Percentiles rank a stretch among this genome's conserved stretches.
Evolutionary conservation across 2,888 invertebrate species (phyloP).

Genomic region (Xanthia icteritia): DNA sequence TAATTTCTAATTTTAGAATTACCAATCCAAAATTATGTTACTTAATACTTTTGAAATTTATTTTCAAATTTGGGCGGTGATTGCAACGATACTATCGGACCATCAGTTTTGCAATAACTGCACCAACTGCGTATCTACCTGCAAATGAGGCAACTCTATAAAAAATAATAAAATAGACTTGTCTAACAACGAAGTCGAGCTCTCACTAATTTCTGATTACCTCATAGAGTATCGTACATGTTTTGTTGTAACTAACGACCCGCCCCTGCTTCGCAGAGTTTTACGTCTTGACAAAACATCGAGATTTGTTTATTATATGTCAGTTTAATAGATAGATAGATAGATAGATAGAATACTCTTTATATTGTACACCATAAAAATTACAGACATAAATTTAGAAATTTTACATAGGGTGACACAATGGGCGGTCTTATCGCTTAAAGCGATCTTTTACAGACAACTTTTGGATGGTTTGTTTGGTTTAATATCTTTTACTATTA

Average conservation of each 20-base stretch:
- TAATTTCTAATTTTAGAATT: not conserved
- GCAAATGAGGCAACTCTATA: too few relatives aligned
- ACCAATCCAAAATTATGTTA: not conserved
- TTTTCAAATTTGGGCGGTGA: not conserved
- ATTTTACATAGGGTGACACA: too few relatives aligned
- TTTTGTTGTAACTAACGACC: not conserved
- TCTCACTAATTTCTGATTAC: not conserved
- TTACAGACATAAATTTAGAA: too few relatives aligned
- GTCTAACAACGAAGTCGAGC: not conserved
- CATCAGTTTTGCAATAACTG: not conserved
- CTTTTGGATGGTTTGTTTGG: too few relatives aligned
- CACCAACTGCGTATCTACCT: not conserved
- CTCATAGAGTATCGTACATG: not conserved
- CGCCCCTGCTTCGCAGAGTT: not conserved
- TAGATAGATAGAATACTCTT: too few relatives aligned
- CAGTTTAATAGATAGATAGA: too few relatives aligned
- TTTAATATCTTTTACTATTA: too few relatives aligned
- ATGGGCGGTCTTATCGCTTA: too few relatives aligned
- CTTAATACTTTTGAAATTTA: not conserved
- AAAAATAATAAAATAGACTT: not conserved
- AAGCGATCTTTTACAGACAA: too few relatives aligned
- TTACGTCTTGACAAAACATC: not conserved
- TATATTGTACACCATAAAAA: too few relatives aligned
- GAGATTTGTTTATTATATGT: not conserved
- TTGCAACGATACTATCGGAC: not conserved